A percentile compares a stretch with the other conserved stretches of the same genome.
Evolutionary conservation across 2,797 vertebrate genomes (phyloP).

Genomic region (Catamblyrhynchus diadema): DNA sequence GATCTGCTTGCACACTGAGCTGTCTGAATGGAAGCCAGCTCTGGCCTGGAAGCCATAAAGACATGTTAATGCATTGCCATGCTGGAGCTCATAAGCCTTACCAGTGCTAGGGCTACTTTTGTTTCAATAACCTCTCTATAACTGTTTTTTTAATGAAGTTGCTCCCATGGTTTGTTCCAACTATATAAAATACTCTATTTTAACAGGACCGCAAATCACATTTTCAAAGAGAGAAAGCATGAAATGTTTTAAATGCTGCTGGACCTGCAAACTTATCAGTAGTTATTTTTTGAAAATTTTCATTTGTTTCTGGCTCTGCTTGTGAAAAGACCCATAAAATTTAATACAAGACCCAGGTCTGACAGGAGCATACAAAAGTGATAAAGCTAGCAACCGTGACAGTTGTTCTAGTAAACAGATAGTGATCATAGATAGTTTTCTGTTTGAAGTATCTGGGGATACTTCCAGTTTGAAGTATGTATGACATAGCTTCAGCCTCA

Average conservation of each 20-base stretch:
- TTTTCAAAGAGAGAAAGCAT: neutral
- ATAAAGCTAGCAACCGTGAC: neutral
- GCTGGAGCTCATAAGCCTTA: constrained; percentile 33
- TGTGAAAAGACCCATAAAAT: neutral
- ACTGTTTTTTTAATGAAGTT: constrained; percentile 31
- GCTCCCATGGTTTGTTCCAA: constrained; percentile 23
- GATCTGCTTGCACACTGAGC: constrained; percentile 47
- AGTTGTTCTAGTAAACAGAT: neutral
- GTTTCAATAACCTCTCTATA: constrained; percentile 41
- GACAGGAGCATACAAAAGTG: accelerated
- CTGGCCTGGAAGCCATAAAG: constrained; percentile 51
- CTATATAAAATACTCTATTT: neutral
- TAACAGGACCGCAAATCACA: neutral
- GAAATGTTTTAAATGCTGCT: neutral
- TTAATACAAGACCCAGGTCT: neutral
- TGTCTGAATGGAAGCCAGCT: constrained; percentile 49
- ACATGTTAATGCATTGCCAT: constrained; percentile 27
- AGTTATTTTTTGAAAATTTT: neutral
- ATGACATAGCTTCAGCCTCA: neutral
- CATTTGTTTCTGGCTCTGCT: neutral
- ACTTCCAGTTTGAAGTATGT: neutral
- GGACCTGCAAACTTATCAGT: neutral
- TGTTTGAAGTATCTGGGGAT: neutral
- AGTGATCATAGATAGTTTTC: neutral
- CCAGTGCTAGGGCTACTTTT: constrained; percentile 19